Base-by-base conservation (phyloP, 1,140 invertebrate genomes). In the Cydia pomonella region DNA sequence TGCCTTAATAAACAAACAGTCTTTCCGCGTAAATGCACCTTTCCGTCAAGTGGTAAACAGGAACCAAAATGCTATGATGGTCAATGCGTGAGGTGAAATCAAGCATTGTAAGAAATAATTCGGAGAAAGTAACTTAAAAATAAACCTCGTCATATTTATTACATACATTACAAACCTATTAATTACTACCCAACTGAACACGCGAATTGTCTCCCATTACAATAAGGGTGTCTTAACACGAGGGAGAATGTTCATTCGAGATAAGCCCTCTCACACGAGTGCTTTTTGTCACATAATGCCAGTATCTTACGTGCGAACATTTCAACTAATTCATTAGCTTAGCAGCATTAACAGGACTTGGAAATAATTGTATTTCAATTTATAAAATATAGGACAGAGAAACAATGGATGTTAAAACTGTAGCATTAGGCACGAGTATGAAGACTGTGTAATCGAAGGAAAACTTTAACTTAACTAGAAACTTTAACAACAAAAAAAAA, bases 221-320 rank as follows among this genome's bases (percentile, higher is more conserved):
- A 74, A 16, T 16, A 33, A 72, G 66, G 38, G 10, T 41, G 71
- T 73, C 64, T 33, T 16, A 18, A 69, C n/a, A 69, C 64, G 44
- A 85, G 83, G 83, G 82, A 82, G 86, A 87, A 84, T 90, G 88
- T 85, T 84, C 79, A 50, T 66, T 38, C 47, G 59, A 84, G 88
- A 90, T 90, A 90, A 90, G 84, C 79, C 73, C 78, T 50, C 73
- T 79, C 79, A 77, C 78, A 75, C 80, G 77, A 79, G 79, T 81
- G 83, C 86, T 87, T 88, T 90, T 88, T 88, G 87, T 88, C 85
- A 80, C 82, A 82, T 87, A 89, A 87, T 85, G 75, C 84, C 72
- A 69, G 80, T 77, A 85, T 86, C 84, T 87, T 84, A 76, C 79
- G 73, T 79, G 82, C 69, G 80, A 79, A 82, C 75, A 72, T 77